Evolutionary conservation across 2,113 vertebrate genomes (phyloP).

Genomic region (Heterocephalus glaber): DNA sequence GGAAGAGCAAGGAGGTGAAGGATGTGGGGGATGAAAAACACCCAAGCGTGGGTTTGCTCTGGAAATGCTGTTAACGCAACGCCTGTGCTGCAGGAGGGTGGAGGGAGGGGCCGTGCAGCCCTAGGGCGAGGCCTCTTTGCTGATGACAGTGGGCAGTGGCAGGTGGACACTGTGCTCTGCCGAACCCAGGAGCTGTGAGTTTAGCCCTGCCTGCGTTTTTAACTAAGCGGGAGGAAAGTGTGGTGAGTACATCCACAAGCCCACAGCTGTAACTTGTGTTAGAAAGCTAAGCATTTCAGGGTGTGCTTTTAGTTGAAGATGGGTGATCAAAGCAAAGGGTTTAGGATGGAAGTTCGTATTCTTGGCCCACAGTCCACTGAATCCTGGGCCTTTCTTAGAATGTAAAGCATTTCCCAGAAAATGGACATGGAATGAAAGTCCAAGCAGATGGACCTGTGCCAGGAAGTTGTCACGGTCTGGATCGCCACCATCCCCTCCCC

Average conservation of each 20-base stretch:
- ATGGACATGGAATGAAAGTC: background rate
- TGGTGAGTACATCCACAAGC: background rate
- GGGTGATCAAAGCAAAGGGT: background rate
- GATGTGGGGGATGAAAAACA: background rate
- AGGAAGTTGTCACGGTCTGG: background rate
- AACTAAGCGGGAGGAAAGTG: background rate
- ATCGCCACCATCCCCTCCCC: background rate
- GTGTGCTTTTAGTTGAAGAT: background rate
- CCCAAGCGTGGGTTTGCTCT: slow-evolving; percentile 1
- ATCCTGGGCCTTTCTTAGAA: background rate
- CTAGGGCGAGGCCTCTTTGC: background rate
- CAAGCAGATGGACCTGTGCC: background rate
- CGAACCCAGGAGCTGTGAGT: background rate
- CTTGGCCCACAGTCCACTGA: background rate
- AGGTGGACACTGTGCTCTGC: background rate
- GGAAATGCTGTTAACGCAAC: slow-evolving; percentile 64
- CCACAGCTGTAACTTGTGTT: background rate
- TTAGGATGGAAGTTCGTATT: background rate
- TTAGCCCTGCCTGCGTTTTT: background rate
- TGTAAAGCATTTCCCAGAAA: background rate
- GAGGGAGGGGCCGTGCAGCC: background rate
- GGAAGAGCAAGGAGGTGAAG: slow-evolving; percentile 24
- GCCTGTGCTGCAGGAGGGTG: background rate
- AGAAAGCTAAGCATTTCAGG: background rate
- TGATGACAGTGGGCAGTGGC: too few relatives aligned